Percentiles rank a stretch among this genome's conserved stretches.
These are phyloP conservation scores for Cenopis cana DNA, from an alignment of 2,888 invertebrate species.

Conservation along the genomic window DNA sequence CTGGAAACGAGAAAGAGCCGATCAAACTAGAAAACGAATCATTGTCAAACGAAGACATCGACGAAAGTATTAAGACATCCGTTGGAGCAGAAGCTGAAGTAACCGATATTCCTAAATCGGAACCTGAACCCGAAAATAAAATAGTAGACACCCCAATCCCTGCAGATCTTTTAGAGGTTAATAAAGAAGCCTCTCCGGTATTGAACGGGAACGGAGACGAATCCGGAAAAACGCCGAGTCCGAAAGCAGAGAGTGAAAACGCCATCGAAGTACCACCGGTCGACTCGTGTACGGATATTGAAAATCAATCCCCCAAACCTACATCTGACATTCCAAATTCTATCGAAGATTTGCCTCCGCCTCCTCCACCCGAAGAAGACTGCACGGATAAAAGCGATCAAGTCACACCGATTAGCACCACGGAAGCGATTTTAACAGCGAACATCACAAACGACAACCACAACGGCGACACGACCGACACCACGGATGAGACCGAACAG, in stretches of 20 bases:
- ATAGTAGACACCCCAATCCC: background rate
- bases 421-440: slow-evolving; percentile 46
- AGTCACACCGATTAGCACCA: slow-evolving; percentile 40
- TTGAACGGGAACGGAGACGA: slow-evolving; percentile 7
- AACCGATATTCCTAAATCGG: background rate
- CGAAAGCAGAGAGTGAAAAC: slow-evolving; percentile 4
- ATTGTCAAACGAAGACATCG: background rate
- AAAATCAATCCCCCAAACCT: slow-evolving; percentile 51
- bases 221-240: slow-evolving; percentile 1
- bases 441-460: slow-evolving; percentile 33
- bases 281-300: slow-evolving; percentile 20
- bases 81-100: slow-evolving; percentile 2
- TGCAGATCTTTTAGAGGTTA: background rate
- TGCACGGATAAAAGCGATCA: background rate
- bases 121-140: slow-evolving; percentile 5
- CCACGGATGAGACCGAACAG: slow-evolving; percentile 51
- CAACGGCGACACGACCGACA: slow-evolving; percentile 50
- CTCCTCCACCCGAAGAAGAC: slow-evolving; percentile 45
- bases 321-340: slow-evolving; percentile 15
- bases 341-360: slow-evolving; percentile 42
- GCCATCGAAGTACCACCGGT: slow-evolving; percentile 8
- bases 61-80: slow-evolving; percentile 1
- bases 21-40: slow-evolving; percentile 1
- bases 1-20: background rate
- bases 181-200: background rate